phyloP scores from a whole-genome alignment of 2,113 vertebrate genomes.

The Corythornis cristatus region DNA sequence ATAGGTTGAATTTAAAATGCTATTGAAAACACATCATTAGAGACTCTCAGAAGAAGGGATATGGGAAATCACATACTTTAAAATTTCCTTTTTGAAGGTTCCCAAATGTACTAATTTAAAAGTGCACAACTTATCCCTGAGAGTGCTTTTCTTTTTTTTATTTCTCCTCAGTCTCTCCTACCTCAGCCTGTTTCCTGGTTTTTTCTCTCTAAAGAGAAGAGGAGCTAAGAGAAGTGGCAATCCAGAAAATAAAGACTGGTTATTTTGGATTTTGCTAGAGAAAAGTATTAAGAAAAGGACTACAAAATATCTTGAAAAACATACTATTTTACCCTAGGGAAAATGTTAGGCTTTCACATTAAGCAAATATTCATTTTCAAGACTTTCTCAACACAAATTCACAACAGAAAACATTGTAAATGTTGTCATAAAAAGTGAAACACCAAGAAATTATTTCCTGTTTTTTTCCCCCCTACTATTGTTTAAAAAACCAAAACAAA shows the following conservation, averaged over 20 bases:
- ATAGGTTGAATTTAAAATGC: conserved; percentile 19
- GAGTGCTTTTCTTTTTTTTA: neutral
- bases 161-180: neutral
- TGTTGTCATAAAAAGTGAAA: neutral
- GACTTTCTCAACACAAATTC: neutral
- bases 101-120: neutral
- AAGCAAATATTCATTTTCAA: neutral
- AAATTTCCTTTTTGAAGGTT: conserved; percentile 17
- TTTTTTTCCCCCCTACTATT: neutral
- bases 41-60: conserved; percentile 10
- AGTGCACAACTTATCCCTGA: neutral
- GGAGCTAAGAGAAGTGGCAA: neutral
- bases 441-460: neutral
- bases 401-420: neutral
- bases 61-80: conserved; percentile 24
- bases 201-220: neutral
- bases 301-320: neutral
- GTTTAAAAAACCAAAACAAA: neutral
- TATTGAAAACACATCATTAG: conserved; percentile 12
- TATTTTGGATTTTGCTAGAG: neutral
- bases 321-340: neutral
- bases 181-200: neutral
- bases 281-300: neutral
- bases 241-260: neutral
- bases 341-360: neutral